phyloP scores from a whole-genome alignment of 2,888 invertebrate genomes.

The Baronia brevicornis region DNA sequence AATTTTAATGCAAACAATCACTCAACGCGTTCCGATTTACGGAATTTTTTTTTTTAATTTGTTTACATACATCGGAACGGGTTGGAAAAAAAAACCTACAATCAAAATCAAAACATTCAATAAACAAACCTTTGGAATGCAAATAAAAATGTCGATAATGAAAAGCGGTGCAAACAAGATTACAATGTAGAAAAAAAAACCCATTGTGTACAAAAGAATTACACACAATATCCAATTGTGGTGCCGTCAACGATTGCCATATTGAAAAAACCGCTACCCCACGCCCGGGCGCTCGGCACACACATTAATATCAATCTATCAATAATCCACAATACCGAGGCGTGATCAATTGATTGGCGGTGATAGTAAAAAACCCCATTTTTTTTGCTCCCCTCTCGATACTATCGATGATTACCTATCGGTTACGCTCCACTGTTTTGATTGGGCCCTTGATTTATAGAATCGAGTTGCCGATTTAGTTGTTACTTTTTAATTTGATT shows the following conservation, averaged over 20 bases:
- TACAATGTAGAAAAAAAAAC: conserved; percentile 36
- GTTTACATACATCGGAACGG: too few species aligned
- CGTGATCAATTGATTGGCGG: conserved; percentile 67
- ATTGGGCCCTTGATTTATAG: conserved; percentile 44
- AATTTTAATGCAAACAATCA: too few species aligned
- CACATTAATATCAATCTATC: conserved; percentile 71
- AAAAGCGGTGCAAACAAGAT: conserved; percentile 41
- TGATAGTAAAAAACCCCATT: conserved; percentile 54
- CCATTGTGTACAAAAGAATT: conserved; percentile 50
- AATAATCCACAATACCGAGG: conserved; percentile 65
- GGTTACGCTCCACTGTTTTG: conserved; percentile 46
- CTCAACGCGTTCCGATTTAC: too few species aligned
- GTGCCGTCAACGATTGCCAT: conserved; percentile 52
- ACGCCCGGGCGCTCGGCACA: conserved; percentile 30
- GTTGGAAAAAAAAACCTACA: too few species aligned
- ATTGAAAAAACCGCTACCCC: conserved; percentile 62
- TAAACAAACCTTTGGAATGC: conserved; percentile 28
- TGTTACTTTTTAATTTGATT: conserved; percentile 35
- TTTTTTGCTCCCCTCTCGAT: conserved; percentile 48
- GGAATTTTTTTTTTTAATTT: too few species aligned
- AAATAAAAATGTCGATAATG: conserved; percentile 40
- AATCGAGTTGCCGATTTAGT: conserved; percentile 56
- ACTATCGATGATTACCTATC: conserved; percentile 48
- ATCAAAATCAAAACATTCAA: conserved; percentile 28
- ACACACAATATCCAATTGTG: conserved; percentile 65